These are phyloP conservation scores for Romanogobio albipinnatus DNA, from an alignment of 2,113 vertebrate species.

Conservation along the genomic window DNA sequence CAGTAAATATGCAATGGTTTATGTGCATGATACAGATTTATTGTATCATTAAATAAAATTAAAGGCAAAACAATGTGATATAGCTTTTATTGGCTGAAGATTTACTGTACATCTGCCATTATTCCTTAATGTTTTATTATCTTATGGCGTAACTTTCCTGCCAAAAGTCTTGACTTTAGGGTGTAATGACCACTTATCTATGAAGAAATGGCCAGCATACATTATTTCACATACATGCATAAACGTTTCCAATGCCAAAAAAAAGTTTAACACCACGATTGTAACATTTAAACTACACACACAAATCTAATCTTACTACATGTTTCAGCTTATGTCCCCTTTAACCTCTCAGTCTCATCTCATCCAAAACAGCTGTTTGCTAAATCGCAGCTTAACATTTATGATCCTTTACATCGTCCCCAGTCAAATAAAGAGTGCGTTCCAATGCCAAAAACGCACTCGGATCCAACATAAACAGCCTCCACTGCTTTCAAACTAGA, in stretches of 20 bases:
- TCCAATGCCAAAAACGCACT: conserved; percentile 14
- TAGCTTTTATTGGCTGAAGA: conserved; percentile 19
- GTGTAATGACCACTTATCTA: not conserved
- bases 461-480: conserved; percentile 17
- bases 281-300: not conserved
- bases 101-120: not conserved
- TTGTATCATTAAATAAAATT: not conserved
- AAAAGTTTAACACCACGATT: not conserved
- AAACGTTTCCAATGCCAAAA: not conserved
- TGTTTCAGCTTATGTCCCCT: not conserved
- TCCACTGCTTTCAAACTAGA: not conserved
- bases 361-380: conserved; percentile 22
- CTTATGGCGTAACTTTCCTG: not conserved
- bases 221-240: not conserved
- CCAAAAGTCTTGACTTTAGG: not conserved
- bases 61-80: not conserved
- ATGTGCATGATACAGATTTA: not conserved
- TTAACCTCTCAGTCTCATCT: conserved; percentile 7
- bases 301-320: conserved; percentile 19
- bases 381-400: conserved; percentile 19
- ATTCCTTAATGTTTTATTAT: not conserved
- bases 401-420: conserved; percentile 19
- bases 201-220: not conserved
- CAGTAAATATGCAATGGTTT: not conserved
- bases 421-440: conserved; percentile 6